Evolutionary conservation across 2,888 invertebrate species (phyloP).

Genomic region (Laspeyria flexula): DNA sequence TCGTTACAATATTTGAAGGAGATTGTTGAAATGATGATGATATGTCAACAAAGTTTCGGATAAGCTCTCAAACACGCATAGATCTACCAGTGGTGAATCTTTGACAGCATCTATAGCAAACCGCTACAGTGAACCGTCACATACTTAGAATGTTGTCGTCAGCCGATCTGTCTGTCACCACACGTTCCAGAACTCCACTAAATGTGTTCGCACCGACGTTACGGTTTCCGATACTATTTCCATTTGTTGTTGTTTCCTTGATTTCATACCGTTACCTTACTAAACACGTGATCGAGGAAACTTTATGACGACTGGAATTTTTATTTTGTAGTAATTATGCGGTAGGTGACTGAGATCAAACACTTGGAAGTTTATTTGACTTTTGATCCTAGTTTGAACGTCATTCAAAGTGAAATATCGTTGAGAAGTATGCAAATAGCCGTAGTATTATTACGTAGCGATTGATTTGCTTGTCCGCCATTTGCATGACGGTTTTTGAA

Average conservation of each 20-base stretch:
- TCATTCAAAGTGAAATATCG: conserved; percentile 2
- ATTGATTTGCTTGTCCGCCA: no score
- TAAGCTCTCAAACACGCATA: neutral
- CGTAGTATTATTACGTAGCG: no score
- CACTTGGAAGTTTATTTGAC: conserved; percentile 15
- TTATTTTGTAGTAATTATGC: conserved; percentile 46
- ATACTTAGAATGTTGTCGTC: conserved; percentile 54
- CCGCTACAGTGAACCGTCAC: neutral
- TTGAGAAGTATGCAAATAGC: no score
- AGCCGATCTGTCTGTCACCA: conserved; percentile 71
- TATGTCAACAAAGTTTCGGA: no score
- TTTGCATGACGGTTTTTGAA: no score
- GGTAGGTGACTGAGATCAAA: conserved; percentile 33
- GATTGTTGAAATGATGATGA: no score
- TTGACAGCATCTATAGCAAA: no score
- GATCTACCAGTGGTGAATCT: no score
- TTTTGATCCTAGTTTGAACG: conserved; percentile 27
- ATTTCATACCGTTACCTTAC: conserved; percentile 48
- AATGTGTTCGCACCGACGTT: conserved; percentile 74
- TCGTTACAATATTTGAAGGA: no score
- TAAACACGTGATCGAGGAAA: conserved; percentile 61
- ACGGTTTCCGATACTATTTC: conserved; percentile 75
- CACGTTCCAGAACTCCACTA: conserved; percentile 58
- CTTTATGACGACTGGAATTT: conserved; percentile 43
- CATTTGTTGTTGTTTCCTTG: conserved; percentile 68